phyloP scores from a whole-genome alignment of 2,113 vertebrate species.

The Theristicus caerulescens region DNA sequence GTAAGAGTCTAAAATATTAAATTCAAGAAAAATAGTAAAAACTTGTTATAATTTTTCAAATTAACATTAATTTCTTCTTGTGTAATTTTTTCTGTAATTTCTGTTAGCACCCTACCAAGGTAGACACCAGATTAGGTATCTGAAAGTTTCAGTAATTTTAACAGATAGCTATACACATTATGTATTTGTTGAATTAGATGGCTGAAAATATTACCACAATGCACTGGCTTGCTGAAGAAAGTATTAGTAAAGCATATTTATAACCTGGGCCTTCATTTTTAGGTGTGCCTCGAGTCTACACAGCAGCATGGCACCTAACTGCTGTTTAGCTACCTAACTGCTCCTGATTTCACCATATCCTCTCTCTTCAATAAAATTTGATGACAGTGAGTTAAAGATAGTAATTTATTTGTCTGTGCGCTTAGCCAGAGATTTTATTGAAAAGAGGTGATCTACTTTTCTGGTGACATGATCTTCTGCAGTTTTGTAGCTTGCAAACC shows the following conservation, averaged over 20 bases:
- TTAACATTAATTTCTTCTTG: background rate
- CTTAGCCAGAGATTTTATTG: background rate
- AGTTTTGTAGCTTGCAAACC: background rate
- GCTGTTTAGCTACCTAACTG: background rate
- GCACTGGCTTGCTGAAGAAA: background rate
- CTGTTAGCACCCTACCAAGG: background rate
- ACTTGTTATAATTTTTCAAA: background rate
- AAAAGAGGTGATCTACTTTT: background rate
- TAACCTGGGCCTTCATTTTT: background rate
- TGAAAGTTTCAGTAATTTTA: background rate
- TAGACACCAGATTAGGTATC: background rate
- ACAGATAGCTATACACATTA: background rate
- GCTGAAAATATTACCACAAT: background rate
- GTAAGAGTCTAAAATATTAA: background rate
- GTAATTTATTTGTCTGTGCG: rapidly evolving
- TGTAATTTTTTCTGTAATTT: background rate
- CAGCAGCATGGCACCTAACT: background rate
- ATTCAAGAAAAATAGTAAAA: background rate
- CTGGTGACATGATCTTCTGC: background rate
- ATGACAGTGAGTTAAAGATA: background rate
- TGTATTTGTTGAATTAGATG: background rate
- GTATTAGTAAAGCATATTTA: background rate
- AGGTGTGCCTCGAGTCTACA: background rate
- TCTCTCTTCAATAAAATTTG: background rate
- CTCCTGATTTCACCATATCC: background rate